Base-by-base conservation (phyloP, 1,140 invertebrate genomes). In the Magallana ariakensis region DNA sequence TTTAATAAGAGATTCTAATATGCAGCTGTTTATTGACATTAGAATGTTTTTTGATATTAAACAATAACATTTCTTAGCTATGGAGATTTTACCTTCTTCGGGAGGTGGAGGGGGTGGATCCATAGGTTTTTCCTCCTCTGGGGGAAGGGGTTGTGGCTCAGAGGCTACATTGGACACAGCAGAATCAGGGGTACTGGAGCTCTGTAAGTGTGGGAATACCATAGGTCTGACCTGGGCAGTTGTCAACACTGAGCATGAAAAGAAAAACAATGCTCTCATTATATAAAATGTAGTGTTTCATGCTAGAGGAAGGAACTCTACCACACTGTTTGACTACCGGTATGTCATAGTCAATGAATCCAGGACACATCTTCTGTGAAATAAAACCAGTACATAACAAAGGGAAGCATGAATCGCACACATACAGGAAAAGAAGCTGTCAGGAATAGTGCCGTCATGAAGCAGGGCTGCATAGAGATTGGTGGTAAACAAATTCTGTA, bases 171-270 rank as follows among this genome's bases (percentile, higher is more conserved):
- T 82, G 80, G 80, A 55, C 80, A 82, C 80, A 82, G 15, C 54
- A 56, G 80, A 82, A 82, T 82, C 80, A 22, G 80, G 80, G 11
- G 80, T 82, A 53, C 33, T 82, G 15, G 80, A 54, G 46, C 46
- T n/a, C 82, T 58, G 55, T 16, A 56, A 55, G 15, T 86, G 83
- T 56, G 88, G 85, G 33, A 91, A 87, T 53, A 91, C 86, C 83
- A 91, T 87, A 54, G 91, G 91, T 60, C 90, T 89, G 13, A 89
- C 88, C 54, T 90, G 89, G 54, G 89, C 89, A 83, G 91, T 89
- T 22, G 91, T 88, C 54, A 88, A 87, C 56, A 91, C 91, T 92
- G 88, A 6, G 87, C 87, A 9, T 13, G 5, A 26, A 46, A 5
- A 46, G 26, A 70, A 11, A 70, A 22, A 33, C 2, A 46, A 46